phyloP scores from a whole-genome alignment of 2,888 invertebrate genomes.

The Ellobium chinense region DNA sequence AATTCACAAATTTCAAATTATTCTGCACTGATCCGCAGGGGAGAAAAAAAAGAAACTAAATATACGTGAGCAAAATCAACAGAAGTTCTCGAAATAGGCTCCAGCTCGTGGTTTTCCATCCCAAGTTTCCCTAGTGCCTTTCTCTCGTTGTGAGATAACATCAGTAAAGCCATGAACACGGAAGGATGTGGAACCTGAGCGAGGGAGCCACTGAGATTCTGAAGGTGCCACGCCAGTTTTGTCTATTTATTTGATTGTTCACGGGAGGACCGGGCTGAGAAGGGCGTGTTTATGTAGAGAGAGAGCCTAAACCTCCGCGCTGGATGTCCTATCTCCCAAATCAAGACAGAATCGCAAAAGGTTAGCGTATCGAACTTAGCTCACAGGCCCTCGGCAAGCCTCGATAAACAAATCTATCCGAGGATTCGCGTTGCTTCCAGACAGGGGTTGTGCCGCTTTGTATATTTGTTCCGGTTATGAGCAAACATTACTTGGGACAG shows the following conservation, averaged over 20 bases:
- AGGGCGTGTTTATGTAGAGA: neutral
- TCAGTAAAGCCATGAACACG: neutral
- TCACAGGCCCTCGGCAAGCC: neutral
- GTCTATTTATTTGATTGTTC: slow-evolving; percentile 25
- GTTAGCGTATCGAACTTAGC: slow-evolving; percentile 6
- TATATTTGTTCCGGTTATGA: slow-evolving; percentile 2
- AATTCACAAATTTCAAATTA: no score
- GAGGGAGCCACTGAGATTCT: neutral
- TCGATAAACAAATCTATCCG: slow-evolving; percentile 1
- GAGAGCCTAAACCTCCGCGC: neutral
- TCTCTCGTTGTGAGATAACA: neutral
- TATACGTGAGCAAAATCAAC: no score
- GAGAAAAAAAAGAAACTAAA: no score
- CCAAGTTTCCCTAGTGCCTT: neutral
- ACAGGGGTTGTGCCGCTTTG: neutral
- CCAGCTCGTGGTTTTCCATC: no score
- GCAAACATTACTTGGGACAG: neutral
- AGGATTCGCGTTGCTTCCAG: neutral
- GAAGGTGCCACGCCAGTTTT: neutral
- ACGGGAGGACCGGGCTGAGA: neutral
- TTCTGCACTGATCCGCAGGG: no score
- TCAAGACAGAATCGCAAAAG: slow-evolving; percentile 3
- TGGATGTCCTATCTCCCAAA: slow-evolving; percentile 3
- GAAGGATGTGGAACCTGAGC: neutral
- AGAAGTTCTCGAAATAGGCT: neutral